Base-by-base conservation (phyloP, 2,113 vertebrate species). In the Hypomesus transpacificus region DNA sequence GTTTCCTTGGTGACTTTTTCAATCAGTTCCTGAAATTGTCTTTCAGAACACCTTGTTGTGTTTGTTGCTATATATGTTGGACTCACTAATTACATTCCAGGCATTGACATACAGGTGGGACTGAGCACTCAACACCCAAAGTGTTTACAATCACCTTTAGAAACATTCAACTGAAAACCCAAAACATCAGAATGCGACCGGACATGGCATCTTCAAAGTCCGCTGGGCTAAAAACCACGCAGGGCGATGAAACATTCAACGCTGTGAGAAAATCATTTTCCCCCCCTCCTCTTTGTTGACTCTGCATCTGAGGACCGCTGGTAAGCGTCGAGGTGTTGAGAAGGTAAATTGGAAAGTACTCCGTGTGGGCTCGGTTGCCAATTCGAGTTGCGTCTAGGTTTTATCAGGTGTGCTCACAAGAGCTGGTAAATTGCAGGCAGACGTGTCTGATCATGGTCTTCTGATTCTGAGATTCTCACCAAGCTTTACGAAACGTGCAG, bases 341-440 rank as follows among this genome's bases (percentile, higher is more conserved):
- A 50, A 61, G 73, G 73, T 67, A 82, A 80, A 87, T 82, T 82
- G 80, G 77, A 85, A 86, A 84, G 71, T 51, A 1, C 4, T 75
- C 73, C 73, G 21, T 66, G 58, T 54, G 64, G 13, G 63, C 24
- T 64, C 52, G 61, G 6, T 67, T 71, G 54, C 59, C 53, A 46
- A 34, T 34, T 34, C 62, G 71, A 78, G 64, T 68, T 72, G 51
- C 31, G 3, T 52, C 57, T 63, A 4, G 31, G 31, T 34, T 34
- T 60, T 60, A 14, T 60, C 9, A 2, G 21, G 21, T 24, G 26
- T 60, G 58, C 58, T 60, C 24, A 21, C 11, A 28, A 60, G 58
- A 11, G 11, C 24, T 60, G 21, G 9, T 1, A 26, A 60, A 60
- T 60, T 60, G 13, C 58, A 4, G 13, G 34, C 63, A 66, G n/a